A percentile compares a stretch with the other conserved stretches of the same genome.
Evolutionary conservation across 2,797 vertebrate species (phyloP).

Genomic region (Urosaurus nigricauda): DNA sequence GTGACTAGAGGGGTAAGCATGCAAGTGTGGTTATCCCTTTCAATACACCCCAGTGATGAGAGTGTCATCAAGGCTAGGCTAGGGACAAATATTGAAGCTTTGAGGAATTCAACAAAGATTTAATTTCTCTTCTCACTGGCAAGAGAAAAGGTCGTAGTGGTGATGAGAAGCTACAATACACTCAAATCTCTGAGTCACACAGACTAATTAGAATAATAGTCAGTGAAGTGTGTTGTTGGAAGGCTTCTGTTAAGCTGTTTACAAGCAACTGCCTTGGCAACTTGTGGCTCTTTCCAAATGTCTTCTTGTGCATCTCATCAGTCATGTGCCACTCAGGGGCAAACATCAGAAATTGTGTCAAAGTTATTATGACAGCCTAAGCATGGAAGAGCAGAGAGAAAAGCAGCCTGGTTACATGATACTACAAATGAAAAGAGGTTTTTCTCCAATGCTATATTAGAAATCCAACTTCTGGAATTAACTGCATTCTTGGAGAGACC

Average conservation of each 20-base stretch:
- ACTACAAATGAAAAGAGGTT: not conserved
- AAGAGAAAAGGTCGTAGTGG: not conserved
- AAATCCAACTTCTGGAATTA: not conserved
- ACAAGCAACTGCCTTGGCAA: conserved; percentile 10
- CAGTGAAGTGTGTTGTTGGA: conserved; percentile 34
- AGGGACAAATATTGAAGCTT: conserved; percentile 20
- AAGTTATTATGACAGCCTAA: not conserved
- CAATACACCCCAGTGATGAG: conserved; percentile 16
- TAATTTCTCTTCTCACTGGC: conserved; percentile 56
- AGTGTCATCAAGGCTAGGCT: conserved; percentile 40
- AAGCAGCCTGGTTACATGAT: not conserved
- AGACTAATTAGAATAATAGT: not conserved
- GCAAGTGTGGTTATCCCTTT: conserved; percentile 10
- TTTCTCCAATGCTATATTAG: not conserved
- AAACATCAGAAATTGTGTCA: conserved; percentile 20
- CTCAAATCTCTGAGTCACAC: not conserved
- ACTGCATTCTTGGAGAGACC: not conserved
- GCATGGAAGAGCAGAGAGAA: not conserved
- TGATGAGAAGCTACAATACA: not conserved
- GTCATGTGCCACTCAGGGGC: not conserved
- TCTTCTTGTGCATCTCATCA: conserved; percentile 22
- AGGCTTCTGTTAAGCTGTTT: not conserved
- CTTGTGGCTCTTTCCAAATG: conserved; percentile 3
- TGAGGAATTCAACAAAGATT: conserved; percentile 37
- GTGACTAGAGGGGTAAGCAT: not conserved